Conservation (phyloP, 2,113 vertebrate species). For the Hyla sarda region DNA sequence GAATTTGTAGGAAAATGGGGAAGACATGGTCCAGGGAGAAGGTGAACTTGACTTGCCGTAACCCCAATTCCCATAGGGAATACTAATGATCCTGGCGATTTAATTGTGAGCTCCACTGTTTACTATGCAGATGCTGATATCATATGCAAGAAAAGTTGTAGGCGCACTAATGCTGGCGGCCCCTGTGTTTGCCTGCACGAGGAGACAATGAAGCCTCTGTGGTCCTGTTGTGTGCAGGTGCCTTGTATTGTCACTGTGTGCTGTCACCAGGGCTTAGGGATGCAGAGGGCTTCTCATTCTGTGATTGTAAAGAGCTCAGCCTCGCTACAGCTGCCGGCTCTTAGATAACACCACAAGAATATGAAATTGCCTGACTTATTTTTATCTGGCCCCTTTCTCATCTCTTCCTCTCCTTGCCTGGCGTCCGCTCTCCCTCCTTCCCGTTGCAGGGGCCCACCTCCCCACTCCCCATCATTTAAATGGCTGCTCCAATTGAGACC, state of each 20-base stretch:
- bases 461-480: conserved; percentile 62
- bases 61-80: too few relatives aligned
- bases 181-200: not conserved
- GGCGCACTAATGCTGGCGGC: not conserved
- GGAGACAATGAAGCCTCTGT: conserved; percentile 25
- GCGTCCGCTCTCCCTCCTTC: conserved; percentile 47
- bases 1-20: not conserved
- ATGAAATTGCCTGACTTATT: conserved; percentile 66
- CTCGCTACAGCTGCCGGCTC: conserved; percentile 66
- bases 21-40: not conserved
- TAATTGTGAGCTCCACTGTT: not conserved
- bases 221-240: conserved; percentile 53
- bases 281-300: conserved; percentile 60
- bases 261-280: conserved; percentile 61
- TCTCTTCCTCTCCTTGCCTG: conserved; percentile 49
- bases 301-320: conserved; percentile 59
- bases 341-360: conserved; percentile 65
- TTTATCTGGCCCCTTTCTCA: conserved; percentile 55
- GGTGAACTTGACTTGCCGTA: not conserved
- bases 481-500: conserved; percentile 70
- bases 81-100: not conserved
- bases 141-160: conserved; percentile 20
- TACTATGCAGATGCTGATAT: not conserved
- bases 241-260: conserved; percentile 37
- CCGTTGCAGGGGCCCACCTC: conserved; percentile 63